Conservation (phyloP, 2,888 invertebrate genomes). For the Calephelis perditalis region DNA sequence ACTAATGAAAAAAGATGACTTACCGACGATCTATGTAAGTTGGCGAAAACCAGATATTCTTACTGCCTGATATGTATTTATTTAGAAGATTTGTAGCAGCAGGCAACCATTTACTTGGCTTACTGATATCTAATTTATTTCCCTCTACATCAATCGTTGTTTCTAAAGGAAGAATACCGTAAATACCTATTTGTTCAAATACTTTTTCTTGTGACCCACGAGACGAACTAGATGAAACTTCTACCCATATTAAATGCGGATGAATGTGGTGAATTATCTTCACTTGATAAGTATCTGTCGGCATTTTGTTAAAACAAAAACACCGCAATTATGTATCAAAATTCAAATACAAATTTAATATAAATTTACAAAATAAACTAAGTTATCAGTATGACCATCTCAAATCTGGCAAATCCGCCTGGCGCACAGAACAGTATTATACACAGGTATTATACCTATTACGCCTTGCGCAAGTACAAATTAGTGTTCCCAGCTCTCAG, state of each 20-base stretch:
- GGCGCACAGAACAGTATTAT: no score
- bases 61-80: constrained; percentile 35
- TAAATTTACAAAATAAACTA: no score
- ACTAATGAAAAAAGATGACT: constrained; percentile 16
- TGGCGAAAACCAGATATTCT: constrained; percentile 46
- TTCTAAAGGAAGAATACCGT: constrained; percentile 49
- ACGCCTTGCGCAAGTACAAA: no score
- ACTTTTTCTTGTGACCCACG: constrained; percentile 30
- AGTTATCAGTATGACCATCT: no score
- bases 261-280: constrained; percentile 48
- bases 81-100: constrained; percentile 41
- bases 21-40: constrained; percentile 49
- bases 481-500: no score
- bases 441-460: no score
- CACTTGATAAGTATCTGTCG: constrained; percentile 46
- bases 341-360: background rate
- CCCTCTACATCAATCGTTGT: constrained; percentile 34
- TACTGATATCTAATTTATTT: constrained; percentile 31
- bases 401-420: no score
- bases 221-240: constrained; percentile 30
- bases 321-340: background rate
- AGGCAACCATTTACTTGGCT: constrained; percentile 45
- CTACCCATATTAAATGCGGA: constrained; percentile 59
- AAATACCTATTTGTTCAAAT: constrained; percentile 58
- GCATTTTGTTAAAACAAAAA: constrained; percentile 23